Evolutionary conservation across 2,113 vertebrate species (phyloP).

Genomic region (Climacteris rufus): DNA sequence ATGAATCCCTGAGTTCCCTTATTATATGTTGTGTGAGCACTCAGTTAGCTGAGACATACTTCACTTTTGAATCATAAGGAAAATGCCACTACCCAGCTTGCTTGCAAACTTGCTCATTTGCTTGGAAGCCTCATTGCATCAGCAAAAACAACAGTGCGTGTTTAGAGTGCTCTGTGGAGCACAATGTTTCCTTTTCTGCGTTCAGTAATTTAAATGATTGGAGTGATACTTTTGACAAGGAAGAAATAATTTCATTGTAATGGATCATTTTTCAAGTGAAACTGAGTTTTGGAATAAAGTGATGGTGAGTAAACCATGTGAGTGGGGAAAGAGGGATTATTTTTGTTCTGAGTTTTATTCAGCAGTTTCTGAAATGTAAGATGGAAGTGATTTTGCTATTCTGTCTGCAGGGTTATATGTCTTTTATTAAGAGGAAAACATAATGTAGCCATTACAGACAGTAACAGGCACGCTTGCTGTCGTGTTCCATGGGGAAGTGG

Average conservation of each 20-base stretch:
- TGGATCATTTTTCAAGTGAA: slow-evolving; percentile 67
- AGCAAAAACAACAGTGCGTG: background rate
- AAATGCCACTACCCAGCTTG: slow-evolving; percentile 68
- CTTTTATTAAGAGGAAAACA: slow-evolving; percentile 57
- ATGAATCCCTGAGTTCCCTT: slow-evolving; percentile 60
- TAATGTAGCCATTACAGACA: slow-evolving; percentile 31
- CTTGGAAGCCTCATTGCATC: slow-evolving; percentile 58
- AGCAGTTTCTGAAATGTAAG: slow-evolving; percentile 60
- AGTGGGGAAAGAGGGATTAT: slow-evolving; percentile 36
- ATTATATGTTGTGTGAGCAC: slow-evolving; percentile 60
- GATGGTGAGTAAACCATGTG: slow-evolving; percentile 70
- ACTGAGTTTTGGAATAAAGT: slow-evolving; percentile 71
- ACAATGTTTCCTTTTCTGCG: slow-evolving; percentile 56
- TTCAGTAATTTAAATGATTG: slow-evolving; percentile 45
- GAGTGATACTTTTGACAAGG: slow-evolving; percentile 44
- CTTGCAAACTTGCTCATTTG: slow-evolving; percentile 58
- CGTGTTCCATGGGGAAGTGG: background rate
- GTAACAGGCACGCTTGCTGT: background rate
- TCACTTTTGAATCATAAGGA: slow-evolving; percentile 74
- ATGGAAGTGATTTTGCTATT: slow-evolving; percentile 59
- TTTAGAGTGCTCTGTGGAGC: slow-evolving; percentile 41
- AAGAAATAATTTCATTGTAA: slow-evolving; percentile 41
- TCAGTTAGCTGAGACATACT: slow-evolving; percentile 67
- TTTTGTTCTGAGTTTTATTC: slow-evolving; percentile 42
- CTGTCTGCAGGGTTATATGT: slow-evolving; percentile 15